phyloP scores from a whole-genome alignment of 2,797 vertebrate species.

The Periophthalmus magnuspinnatus region DNA sequence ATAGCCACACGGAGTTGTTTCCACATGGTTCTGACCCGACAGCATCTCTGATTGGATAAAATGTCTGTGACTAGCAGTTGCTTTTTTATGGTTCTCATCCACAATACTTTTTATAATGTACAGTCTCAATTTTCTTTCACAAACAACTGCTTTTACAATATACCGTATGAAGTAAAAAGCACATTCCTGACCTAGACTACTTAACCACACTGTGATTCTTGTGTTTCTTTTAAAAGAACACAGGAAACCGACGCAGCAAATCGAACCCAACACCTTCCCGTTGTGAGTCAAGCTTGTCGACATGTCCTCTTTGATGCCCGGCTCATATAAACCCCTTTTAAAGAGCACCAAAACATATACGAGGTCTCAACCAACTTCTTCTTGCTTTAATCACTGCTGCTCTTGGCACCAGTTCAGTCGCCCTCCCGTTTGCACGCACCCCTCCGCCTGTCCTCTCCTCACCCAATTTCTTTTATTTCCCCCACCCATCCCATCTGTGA shows the following conservation, averaged over 20 bases:
- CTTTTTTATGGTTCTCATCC: background rate
- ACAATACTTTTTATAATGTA: background rate
- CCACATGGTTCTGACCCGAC: too few species aligned
- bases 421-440: constrained; percentile 43
- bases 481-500: constrained; percentile 55
- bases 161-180: background rate
- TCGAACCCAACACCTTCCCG: background rate
- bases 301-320: constrained; percentile 46
- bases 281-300: background rate
- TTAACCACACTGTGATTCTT: background rate
- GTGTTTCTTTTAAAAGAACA: background rate
- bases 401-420: constrained; percentile 62
- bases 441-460: constrained; percentile 40
- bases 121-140: background rate
- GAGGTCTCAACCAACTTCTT: constrained; percentile 68
- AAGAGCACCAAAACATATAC: constrained; percentile 6
- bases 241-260: background rate
- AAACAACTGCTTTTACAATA: background rate
- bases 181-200: background rate
- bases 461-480: constrained; percentile 50
- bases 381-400: constrained; percentile 65
- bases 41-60: background rate
- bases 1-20: too few species aligned
- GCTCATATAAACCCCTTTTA: constrained; percentile 52
- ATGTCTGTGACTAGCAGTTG: background rate